Percentiles rank a stretch among this genome's conserved stretches.
Evolutionary conservation across 1,140 invertebrate genomes (phyloP).

Genomic region (Musca domestica): DNA sequence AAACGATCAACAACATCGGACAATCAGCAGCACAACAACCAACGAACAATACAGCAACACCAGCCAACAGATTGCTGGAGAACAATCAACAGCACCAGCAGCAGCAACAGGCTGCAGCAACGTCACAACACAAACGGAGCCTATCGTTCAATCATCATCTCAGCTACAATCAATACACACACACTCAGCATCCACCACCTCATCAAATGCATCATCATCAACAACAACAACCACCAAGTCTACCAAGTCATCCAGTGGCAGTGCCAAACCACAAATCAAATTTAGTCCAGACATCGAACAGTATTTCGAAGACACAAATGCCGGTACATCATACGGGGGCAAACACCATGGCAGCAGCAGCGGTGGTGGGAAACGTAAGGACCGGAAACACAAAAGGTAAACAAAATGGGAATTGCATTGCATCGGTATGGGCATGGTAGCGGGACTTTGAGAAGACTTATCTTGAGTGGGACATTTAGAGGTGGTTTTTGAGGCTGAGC

Average conservation of each 20-base stretch:
- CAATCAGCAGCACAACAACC: background rate
- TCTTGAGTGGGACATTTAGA: too few species aligned
- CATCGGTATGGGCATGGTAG: too few species aligned
- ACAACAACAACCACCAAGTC: slow-evolving; percentile 53
- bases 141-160: slow-evolving; percentile 66
- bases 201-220: slow-evolving; percentile 55
- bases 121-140: slow-evolving; percentile 62
- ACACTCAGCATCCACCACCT: slow-evolving; percentile 58
- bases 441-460: too few species aligned
- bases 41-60: slow-evolving; percentile 29
- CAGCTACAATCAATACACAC: slow-evolving; percentile 63
- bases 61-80: background rate
- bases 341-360: slow-evolving; percentile 27
- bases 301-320: slow-evolving; percentile 36
- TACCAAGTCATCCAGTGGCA: slow-evolving; percentile 51
- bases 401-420: too few species aligned
- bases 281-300: slow-evolving; percentile 54
- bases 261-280: slow-evolving; percentile 50
- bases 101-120: slow-evolving; percentile 30
- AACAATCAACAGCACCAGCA: slow-evolving; percentile 26
- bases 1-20: too few species aligned
- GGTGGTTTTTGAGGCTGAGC: too few species aligned
- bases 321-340: slow-evolving; percentile 33
- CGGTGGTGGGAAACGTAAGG: slow-evolving; percentile 48
- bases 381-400: slow-evolving; percentile 54